phyloP scores from a whole-genome alignment of 2,797 vertebrate genomes.

The Eupleurogrammus muticus region DNA sequence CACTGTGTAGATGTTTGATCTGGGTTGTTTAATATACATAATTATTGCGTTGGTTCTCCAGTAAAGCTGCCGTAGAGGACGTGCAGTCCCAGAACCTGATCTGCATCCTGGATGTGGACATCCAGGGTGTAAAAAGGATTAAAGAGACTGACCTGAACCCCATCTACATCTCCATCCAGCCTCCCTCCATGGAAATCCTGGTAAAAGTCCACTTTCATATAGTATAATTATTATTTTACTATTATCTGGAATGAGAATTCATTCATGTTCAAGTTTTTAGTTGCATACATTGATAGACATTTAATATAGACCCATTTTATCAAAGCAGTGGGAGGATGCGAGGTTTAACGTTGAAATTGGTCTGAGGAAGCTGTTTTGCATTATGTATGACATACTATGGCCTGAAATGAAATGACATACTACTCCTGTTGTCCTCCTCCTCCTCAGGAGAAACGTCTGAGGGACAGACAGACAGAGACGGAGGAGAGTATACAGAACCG shows the following conservation, averaged over 20 bases:
- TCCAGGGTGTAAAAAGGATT: slow-evolving; percentile 95
- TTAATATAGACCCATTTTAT: not conserved
- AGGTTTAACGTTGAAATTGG: not conserved
- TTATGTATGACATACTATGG: no score
- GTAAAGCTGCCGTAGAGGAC: slow-evolving; percentile 92
- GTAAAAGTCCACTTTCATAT: slow-evolving; percentile 70
- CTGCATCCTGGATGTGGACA: slow-evolving; percentile 96
- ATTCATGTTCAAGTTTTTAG: not conserved
- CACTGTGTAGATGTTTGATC: not conserved
- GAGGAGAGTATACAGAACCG: slow-evolving; percentile 94
- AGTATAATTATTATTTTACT: not conserved
- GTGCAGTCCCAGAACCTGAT: slow-evolving; percentile 94
- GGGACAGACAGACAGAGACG: slow-evolving; percentile 92
- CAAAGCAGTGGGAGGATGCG: not conserved
- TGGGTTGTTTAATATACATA: not conserved
- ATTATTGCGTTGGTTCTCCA: slow-evolving; percentile 54
- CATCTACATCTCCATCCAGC: slow-evolving; percentile 95
- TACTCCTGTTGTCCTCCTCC: slow-evolving; percentile 1
- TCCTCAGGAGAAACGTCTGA: slow-evolving; percentile 90
- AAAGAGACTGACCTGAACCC: slow-evolving; percentile 94
- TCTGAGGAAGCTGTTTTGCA: no score
- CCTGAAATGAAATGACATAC: no score
- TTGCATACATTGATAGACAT: not conserved
- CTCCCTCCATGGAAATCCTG: slow-evolving; percentile 92
- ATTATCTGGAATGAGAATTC: no score